These are phyloP conservation scores for Aspidiotus destructor DNA, from an alignment of 2,888 invertebrate species.

Conservation along the genomic window DNA sequence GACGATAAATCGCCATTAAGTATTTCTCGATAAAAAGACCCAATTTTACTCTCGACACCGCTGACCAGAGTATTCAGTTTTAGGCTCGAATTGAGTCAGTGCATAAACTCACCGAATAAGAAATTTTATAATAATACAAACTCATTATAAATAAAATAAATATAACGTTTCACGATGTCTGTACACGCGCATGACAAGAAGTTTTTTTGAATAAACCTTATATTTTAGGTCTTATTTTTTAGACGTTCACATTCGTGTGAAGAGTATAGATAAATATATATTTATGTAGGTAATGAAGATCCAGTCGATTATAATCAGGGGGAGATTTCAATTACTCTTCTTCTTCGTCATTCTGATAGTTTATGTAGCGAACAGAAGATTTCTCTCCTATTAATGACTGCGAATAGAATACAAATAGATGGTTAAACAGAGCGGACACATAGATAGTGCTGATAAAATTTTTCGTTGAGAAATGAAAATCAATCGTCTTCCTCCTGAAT, in stretches of 20 bases:
- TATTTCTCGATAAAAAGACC: background rate
- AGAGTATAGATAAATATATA: no score
- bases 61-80: background rate
- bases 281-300: background rate
- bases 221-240: no score
- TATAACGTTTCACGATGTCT: background rate
- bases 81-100: background rate
- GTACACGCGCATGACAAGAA: no score
- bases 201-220: no score
- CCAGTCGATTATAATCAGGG: background rate
- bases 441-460: no score
- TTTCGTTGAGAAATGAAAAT: no score
- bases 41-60: background rate
- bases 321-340: conserved; percentile 50
- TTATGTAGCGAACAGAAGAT: conserved; percentile 87
- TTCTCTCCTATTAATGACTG: conserved; percentile 61
- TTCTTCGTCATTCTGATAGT: conserved; percentile 87
- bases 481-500: no score
- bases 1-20: no score
- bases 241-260: no score
- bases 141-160: background rate
- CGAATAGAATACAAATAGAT: background rate
- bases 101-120: background rate
- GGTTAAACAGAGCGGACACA: conserved; percentile 31
- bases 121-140: background rate